Evolutionary conservation across 2,888 invertebrate species (phyloP).

Genomic region (Cephus spinipes): DNA sequence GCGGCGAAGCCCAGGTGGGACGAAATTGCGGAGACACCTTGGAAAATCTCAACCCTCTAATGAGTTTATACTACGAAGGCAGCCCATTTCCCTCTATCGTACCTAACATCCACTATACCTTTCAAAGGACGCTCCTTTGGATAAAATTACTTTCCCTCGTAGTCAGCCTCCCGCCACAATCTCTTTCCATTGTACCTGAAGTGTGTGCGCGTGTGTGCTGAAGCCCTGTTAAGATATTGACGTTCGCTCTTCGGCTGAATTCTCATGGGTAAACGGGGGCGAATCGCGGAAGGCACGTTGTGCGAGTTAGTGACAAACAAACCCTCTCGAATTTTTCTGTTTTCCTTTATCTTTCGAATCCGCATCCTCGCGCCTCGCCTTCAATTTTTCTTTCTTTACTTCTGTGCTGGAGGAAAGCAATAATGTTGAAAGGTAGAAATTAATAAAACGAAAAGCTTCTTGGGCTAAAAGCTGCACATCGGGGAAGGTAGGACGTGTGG

Average conservation of each 20-base stretch:
- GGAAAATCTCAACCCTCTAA: conserved; percentile 39
- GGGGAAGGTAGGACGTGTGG: neutral
- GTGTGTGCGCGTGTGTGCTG: neutral
- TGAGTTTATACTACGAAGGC: conserved; percentile 28
- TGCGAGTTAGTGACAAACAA: neutral
- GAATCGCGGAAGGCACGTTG: neutral
- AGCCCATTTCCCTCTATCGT: neutral
- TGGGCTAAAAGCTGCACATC: neutral
- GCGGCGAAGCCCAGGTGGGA: conserved; percentile 33
- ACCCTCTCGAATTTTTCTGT: neutral
- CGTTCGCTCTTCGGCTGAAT: neutral
- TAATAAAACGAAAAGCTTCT: neutral
- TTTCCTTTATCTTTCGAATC: neutral
- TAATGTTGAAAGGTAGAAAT: neutral
- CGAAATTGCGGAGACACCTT: conserved; percentile 32
- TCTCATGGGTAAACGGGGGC: neutral
- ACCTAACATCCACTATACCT: neutral
- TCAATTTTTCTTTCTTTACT: neutral
- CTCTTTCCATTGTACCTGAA: neutral
- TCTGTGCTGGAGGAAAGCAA: neutral
- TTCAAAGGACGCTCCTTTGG: neutral
- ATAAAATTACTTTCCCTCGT: neutral
- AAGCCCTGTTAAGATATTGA: neutral
- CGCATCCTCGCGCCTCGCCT: neutral
- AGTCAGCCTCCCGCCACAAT: neutral